Conservation (phyloP, 2,888 invertebrate species). For the Thereva unica region DNA sequence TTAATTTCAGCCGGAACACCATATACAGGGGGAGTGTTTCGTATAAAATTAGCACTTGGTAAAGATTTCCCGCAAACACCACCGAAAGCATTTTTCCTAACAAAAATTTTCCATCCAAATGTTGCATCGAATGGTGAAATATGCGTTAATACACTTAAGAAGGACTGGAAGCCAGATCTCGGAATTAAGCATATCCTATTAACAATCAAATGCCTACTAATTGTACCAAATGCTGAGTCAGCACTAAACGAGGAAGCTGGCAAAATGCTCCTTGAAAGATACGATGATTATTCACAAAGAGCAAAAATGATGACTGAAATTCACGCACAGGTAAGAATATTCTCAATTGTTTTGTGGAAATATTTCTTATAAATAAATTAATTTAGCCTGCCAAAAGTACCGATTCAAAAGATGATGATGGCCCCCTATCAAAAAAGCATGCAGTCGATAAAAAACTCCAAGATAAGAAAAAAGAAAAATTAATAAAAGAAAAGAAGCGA, state of each 20-base stretch:
- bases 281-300: slow-evolving; percentile 87
- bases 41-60: slow-evolving; percentile 84
- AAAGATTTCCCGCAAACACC: slow-evolving; percentile 92
- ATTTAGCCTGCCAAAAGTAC: slow-evolving; percentile 60
- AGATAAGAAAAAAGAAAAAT: slow-evolving; percentile 69
- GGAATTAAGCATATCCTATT: slow-evolving; percentile 93
- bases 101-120: slow-evolving; percentile 97
- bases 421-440: slow-evolving; percentile 82
- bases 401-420: slow-evolving; percentile 62
- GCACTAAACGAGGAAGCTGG: slow-evolving; percentile 97
- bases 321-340: slow-evolving; percentile 71
- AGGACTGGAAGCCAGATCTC: slow-evolving; percentile 95
- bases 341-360: slow-evolving; percentile 11
- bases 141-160: slow-evolving; percentile 94
- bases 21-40: slow-evolving; percentile 85
- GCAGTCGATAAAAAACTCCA: slow-evolving; percentile 78
- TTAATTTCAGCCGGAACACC: slow-evolving; percentile 78
- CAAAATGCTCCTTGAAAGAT: slow-evolving; percentile 87
- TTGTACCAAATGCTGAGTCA: slow-evolving; percentile 96
- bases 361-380: slow-evolving; percentile 26
- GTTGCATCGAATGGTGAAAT: slow-evolving; percentile 93
- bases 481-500: slow-evolving; percentile 82
- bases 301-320: slow-evolving; percentile 92
- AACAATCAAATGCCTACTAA: slow-evolving; percentile 92
- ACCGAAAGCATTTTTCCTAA: slow-evolving; percentile 90